Percentiles rank a stretch among this genome's conserved stretches.
Conservation (phyloP, 35 echinoderm and acorn worm genomes). For the Chiridota heheva region DNA sequence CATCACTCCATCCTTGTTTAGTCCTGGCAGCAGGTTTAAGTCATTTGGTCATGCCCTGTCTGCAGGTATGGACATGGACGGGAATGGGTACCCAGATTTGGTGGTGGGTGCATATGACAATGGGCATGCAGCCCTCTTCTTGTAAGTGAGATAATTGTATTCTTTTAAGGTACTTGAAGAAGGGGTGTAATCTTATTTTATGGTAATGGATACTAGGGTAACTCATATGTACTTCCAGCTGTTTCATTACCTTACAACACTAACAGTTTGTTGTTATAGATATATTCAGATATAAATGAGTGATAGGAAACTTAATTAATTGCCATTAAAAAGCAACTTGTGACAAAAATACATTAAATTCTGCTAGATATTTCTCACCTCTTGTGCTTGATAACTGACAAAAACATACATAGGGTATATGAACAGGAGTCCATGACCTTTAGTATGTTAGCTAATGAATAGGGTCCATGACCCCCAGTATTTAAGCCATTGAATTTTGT, state of each 20-base stretch:
- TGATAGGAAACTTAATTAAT: background rate
- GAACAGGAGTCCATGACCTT: too few relatives aligned
- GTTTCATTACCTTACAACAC: background rate
- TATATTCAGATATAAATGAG: background rate
- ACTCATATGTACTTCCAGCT: background rate
- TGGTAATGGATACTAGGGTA: background rate
- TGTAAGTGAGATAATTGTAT: constrained; percentile 42
- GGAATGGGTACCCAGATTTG: constrained; percentile 82
- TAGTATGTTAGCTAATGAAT: too few relatives aligned
- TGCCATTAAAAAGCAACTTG: too few relatives aligned
- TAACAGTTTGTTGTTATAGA: background rate
- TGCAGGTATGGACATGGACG: constrained; percentile 76
- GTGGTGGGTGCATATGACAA: constrained; percentile 69
- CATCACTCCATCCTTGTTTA: constrained; percentile 39
- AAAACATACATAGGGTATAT: too few relatives aligned
- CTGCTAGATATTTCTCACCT: too few relatives aligned
- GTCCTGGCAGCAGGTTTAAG: constrained; percentile 7
- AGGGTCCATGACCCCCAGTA: too few relatives aligned
- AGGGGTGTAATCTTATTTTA: background rate
- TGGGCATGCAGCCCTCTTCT: constrained; percentile 55
- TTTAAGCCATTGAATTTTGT: too few relatives aligned
- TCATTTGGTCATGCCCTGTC: constrained; percentile 83
- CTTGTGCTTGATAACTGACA: too few relatives aligned
- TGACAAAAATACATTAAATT: too few relatives aligned
- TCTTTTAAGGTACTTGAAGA: background rate